Conservation (phyloP, 2,888 invertebrate species). For the Norana najaformis region DNA sequence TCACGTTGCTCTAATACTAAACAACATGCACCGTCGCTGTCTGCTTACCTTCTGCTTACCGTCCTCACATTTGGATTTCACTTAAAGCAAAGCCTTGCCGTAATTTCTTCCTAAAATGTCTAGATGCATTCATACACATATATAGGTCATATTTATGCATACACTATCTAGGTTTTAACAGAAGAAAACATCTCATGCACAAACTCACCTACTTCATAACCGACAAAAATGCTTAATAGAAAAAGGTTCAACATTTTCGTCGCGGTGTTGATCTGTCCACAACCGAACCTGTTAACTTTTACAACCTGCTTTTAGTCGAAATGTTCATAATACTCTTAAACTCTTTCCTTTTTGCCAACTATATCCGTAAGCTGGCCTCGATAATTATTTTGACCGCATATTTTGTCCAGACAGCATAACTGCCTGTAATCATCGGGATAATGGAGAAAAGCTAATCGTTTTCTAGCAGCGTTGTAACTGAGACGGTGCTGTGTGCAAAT, state of each 20-base stretch:
- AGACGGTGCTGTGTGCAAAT: no score
- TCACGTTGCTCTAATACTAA: no score
- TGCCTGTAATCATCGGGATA: background rate
- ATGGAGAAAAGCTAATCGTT: background rate
- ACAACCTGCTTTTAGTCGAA: background rate
- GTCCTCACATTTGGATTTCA: no score
- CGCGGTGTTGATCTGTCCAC: background rate
- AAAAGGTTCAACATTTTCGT: background rate
- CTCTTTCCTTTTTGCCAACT: background rate
- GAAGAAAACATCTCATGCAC: background rate
- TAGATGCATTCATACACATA: no score
- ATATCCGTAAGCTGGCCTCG: background rate
- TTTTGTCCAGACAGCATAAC: background rate
- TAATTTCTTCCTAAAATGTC: no score
- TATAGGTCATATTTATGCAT: no score
- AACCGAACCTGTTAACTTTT: background rate
- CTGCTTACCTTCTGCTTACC: no score
- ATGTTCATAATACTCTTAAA: background rate
- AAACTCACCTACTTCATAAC: background rate
- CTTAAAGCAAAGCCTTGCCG: no score
- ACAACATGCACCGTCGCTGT: no score
- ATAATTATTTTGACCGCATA: background rate
- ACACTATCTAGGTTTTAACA: no score
- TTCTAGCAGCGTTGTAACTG: no score
- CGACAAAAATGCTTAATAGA: background rate